These are phyloP conservation scores for Crax fasciolata DNA, from an alignment of 2,797 vertebrate genomes.

Conservation along the genomic window DNA sequence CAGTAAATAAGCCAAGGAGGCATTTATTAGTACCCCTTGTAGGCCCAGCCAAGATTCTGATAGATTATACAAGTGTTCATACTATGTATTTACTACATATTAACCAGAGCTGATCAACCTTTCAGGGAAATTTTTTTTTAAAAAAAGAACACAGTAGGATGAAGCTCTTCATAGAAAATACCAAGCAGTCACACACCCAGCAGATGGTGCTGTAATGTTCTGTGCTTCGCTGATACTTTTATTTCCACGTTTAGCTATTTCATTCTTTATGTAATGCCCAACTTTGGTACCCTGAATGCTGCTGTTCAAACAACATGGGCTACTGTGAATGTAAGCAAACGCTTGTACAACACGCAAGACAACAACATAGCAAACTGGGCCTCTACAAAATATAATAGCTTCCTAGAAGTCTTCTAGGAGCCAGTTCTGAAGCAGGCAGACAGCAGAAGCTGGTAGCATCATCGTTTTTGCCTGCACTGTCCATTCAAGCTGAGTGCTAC, in stretches of 20 bases:
- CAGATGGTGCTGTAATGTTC: neutral
- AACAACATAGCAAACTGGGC: neutral
- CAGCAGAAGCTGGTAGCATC: neutral
- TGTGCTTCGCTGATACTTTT: neutral
- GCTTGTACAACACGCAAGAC: neutral
- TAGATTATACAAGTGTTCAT: neutral
- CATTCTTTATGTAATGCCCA: fast-evolving
- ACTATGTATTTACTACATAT: fast-evolving
- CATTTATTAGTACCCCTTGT: fast-evolving
- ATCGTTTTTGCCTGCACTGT: neutral
- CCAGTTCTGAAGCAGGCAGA: neutral
- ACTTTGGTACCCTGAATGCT: fast-evolving
- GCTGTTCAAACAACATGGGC: neutral
- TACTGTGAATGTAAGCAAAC: neutral
- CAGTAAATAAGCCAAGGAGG: neutral
- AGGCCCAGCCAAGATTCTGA: neutral
- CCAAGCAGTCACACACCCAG: neutral
- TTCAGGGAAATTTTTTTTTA: neutral
- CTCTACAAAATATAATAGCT: neutral
- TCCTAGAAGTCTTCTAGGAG: neutral
- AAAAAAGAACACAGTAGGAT: fast-evolving
- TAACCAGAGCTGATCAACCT: neutral
- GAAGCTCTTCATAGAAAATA: neutral
- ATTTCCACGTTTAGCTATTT: fast-evolving
- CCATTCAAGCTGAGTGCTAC: neutral